Conservation (phyloP, 2,113 vertebrate species). For the Macquaria australasica region DNA sequence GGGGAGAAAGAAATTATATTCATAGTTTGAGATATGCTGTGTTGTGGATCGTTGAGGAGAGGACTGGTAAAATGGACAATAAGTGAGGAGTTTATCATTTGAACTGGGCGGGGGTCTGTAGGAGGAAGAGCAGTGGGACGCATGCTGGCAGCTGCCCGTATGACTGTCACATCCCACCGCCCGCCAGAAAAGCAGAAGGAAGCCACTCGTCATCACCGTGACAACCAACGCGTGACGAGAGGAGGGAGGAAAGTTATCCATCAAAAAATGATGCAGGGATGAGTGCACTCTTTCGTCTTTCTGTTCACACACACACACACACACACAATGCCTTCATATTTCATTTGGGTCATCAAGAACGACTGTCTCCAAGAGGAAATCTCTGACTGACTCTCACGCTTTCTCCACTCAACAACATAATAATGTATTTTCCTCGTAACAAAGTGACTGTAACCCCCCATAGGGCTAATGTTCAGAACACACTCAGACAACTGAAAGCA, state of each 20-base stretch:
- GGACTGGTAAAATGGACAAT: constrained; percentile 17
- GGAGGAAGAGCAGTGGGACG: constrained; percentile 36
- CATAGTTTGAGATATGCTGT: constrained; percentile 41
- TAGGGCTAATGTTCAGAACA: constrained; percentile 48
- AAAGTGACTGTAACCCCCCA: constrained; percentile 62
- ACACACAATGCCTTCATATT: constrained; percentile 64
- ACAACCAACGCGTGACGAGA: constrained; percentile 68
- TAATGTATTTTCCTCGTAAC: constrained; percentile 64
- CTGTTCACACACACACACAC: background rate
- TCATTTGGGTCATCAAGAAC: constrained; percentile 71
- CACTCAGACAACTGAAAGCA: constrained; percentile 44
- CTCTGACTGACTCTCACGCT: constrained; percentile 49
- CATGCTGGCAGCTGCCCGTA: constrained; percentile 61
- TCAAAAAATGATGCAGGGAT: constrained; percentile 72
- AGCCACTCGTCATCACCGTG: constrained; percentile 75
- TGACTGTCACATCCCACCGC: constrained; percentile 63
- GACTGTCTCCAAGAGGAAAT: constrained; percentile 68
- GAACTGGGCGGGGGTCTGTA: constrained; percentile 6
- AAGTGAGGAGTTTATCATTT: constrained; percentile 44
- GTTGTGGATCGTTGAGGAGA: constrained; percentile 1
- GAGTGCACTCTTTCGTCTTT: constrained; percentile 46
- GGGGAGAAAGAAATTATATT: constrained; percentile 7
- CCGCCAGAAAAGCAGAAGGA: constrained; percentile 74
- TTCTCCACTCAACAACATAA: constrained; percentile 49
- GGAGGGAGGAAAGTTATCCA: constrained; percentile 74